A percentile compares a stretch with the other conserved stretches of the same genome.
Evolutionary conservation across 2,113 vertebrate species (phyloP).

Genomic region (Protobothrops mucrosquamatus): DNA sequence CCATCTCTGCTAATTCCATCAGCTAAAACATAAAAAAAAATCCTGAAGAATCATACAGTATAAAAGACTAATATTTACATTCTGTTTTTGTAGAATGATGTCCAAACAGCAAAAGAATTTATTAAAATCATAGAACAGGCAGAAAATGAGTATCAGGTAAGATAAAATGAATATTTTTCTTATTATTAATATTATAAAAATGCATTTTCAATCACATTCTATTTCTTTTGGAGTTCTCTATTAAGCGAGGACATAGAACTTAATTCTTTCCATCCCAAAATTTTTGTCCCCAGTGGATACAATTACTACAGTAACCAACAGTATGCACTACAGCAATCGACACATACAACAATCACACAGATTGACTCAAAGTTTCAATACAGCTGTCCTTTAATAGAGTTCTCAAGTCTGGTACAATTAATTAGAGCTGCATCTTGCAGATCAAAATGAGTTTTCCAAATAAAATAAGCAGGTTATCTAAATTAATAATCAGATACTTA

Average conservation of each 20-base stretch:
- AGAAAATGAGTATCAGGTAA: constrained; percentile 97
- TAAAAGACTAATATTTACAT: neutral
- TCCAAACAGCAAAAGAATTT: constrained; percentile 91
- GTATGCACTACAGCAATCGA: neutral
- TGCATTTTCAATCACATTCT: neutral
- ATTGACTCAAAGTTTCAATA: neutral
- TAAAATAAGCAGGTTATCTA: neutral
- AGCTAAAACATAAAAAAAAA: neutral
- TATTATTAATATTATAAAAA: neutral
- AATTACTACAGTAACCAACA: neutral
- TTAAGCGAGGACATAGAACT: neutral
- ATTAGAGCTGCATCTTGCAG: neutral
- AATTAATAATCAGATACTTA: neutral
- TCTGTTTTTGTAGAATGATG: constrained; percentile 76
- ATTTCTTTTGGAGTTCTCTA: neutral
- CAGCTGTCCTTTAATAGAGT: neutral
- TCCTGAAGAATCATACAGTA: neutral
- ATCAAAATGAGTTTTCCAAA: neutral
- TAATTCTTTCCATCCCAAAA: neutral
- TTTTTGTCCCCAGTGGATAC: neutral
- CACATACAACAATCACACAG: neutral
- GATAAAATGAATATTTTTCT: constrained; percentile 8
- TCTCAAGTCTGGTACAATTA: neutral
- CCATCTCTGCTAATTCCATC: too few species aligned
- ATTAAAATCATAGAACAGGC: constrained; percentile 92